Evolutionary conservation across 2,797 vertebrate species (phyloP).

Genomic region (Vireo griseus): DNA sequence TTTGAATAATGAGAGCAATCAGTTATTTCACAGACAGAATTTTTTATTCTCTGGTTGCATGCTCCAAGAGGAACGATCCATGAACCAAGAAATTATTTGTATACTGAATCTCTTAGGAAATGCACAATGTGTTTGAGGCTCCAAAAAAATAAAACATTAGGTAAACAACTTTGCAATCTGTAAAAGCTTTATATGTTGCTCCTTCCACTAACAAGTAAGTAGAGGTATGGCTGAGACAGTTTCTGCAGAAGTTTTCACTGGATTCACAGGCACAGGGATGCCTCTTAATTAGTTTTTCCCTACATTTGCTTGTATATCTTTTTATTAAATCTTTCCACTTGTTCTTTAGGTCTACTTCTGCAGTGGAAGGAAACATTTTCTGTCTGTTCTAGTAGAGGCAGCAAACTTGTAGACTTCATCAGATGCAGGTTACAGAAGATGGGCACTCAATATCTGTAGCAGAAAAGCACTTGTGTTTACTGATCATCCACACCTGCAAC

Average conservation of each 20-base stretch:
- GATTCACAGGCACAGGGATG: not conserved
- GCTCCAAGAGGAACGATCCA: not conserved
- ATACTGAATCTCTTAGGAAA: not conserved
- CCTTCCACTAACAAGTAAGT: not conserved
- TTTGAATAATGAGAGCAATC: not conserved
- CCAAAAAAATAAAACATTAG: not conserved
- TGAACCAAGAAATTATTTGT: not conserved
- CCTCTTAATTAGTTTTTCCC: not conserved
- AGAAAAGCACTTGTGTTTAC: not conserved
- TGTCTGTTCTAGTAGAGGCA: not conserved
- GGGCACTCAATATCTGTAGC: not conserved
- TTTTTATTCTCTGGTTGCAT: not conserved
- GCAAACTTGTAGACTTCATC: not conserved
- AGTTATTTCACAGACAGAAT: not conserved
- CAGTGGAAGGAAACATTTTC: not conserved
- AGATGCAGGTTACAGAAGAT: not conserved
- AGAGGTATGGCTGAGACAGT: not conserved
- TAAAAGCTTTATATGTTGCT: not conserved
- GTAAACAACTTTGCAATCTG: not conserved
- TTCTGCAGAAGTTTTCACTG: not conserved
- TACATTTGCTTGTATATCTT: not conserved
- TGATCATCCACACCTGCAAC: not conserved
- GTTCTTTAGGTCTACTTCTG: not conserved
- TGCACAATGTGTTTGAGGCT: not conserved
- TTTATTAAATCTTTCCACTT: not conserved